phyloP scores from a whole-genome alignment of 2,113 vertebrate genomes.

The Hippoglossus stenolepis region DNA sequence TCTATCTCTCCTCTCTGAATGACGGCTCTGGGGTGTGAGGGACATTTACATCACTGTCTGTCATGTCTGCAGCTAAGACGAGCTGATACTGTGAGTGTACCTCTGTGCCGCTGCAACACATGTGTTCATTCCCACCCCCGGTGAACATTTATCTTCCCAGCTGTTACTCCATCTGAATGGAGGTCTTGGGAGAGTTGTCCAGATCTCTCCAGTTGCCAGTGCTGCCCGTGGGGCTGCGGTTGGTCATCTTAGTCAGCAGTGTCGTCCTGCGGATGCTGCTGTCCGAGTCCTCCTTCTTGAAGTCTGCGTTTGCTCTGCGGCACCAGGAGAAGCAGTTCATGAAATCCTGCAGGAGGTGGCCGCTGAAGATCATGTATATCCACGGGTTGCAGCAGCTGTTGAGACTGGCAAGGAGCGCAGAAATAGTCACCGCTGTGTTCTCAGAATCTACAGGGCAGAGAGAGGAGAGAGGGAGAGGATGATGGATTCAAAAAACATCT shows the following conservation, averaged over 20 bases:
- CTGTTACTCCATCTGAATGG: conserved; percentile 80
- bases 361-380: conserved; percentile 99
- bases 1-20: not conserved
- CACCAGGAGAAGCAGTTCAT: conserved; percentile 88
- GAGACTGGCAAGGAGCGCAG: conserved; percentile 91
- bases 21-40: not conserved
- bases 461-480: conserved; percentile 31
- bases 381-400: conserved; percentile 99
- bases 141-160: conserved; percentile 28
- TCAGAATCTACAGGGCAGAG: conserved; percentile 87
- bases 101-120: conserved; percentile 13
- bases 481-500: conserved; percentile 55
- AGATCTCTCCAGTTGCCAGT: conserved; percentile 84
- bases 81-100: conserved; percentile 4
- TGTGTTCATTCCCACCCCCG: conserved; percentile 1
- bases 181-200: conserved; percentile 80
- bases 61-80: not conserved
- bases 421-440: conserved; percentile 90
- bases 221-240: conserved; percentile 88
- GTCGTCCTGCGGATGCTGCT: conserved; percentile 89
- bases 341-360: conserved; percentile 94
- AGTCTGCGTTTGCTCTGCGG: conserved; percentile 73
- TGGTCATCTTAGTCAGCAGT: conserved; percentile 85
- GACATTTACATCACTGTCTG: not conserved
- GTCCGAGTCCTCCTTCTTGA: conserved; percentile 92